phyloP scores from a whole-genome alignment of 2,113 vertebrate species.

The Anser cygnoides region DNA sequence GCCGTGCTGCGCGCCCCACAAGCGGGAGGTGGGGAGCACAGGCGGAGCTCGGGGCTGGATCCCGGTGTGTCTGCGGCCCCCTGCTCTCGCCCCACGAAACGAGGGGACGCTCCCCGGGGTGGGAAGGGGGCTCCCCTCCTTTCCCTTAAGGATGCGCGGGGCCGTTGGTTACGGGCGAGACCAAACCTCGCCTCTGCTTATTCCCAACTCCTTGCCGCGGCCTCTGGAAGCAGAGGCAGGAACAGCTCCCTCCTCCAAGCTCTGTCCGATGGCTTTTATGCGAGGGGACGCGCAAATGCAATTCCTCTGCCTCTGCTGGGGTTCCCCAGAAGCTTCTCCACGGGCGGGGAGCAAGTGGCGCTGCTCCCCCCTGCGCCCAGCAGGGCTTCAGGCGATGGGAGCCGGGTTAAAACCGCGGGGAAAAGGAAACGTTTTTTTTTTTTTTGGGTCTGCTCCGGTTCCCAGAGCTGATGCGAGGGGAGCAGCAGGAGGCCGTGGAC shows the following conservation, averaged over 20 bases:
- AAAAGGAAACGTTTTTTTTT: too few relatives aligned
- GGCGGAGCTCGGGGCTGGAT: too few relatives aligned
- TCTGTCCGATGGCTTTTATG: background rate
- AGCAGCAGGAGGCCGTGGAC: too few relatives aligned
- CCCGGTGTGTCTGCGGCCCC: background rate
- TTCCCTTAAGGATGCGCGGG: background rate
- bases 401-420: too few relatives aligned
- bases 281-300: background rate
- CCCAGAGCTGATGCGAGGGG: too few relatives aligned
- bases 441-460: too few relatives aligned
- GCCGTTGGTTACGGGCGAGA: background rate
- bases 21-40: too few relatives aligned
- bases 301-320: background rate
- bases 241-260: background rate
- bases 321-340: background rate
- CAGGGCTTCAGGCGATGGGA: too few relatives aligned
- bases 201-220: background rate
- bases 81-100: background rate
- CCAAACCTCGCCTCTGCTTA: fast-evolving
- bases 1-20: fast-evolving
- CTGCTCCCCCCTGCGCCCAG: too few relatives aligned
- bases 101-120: too few relatives aligned
- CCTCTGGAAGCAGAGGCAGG: background rate
- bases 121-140: background rate
- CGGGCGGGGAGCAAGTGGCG: too few relatives aligned